Percentiles rank a stretch among this genome's conserved stretches.
Conservation (phyloP, 2,888 invertebrate genomes). For the Yponomeuta plumbellus region DNA sequence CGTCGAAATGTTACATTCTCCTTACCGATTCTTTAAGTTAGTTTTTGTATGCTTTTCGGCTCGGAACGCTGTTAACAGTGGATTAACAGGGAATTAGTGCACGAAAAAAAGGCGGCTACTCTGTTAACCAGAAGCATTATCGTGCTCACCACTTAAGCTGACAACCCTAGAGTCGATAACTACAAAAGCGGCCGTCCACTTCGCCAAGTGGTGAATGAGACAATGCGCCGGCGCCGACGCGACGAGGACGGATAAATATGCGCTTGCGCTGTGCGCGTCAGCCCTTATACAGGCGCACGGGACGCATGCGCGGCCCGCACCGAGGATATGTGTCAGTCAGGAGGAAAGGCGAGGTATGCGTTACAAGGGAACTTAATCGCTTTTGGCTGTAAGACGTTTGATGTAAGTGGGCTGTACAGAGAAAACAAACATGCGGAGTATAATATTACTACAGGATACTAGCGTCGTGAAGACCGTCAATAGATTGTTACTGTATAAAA, state of each 20-base stretch:
- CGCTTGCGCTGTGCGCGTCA: slow-evolving; percentile 37
- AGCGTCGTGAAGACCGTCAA: not conserved
- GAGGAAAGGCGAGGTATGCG: not conserved
- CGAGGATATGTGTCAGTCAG: slow-evolving; percentile 14
- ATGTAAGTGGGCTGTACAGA: too few relatives aligned
- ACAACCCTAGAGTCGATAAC: slow-evolving; percentile 37
- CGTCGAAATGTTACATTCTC: too few relatives aligned
- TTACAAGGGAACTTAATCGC: not conserved
- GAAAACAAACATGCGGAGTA: too few relatives aligned
- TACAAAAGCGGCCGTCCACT: slow-evolving; percentile 32
- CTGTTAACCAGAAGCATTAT: not conserved
- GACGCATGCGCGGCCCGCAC: slow-evolving; percentile 33
- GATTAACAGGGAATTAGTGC: too few relatives aligned
- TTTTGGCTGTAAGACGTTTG: not conserved
- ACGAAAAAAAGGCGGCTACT: too few relatives aligned
- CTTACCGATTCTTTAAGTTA: too few relatives aligned
- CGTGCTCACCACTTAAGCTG: not conserved
- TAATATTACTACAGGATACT: too few relatives aligned
- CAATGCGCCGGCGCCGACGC: slow-evolving; percentile 30
- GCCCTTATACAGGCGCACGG: slow-evolving; percentile 54
- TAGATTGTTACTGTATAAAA: not conserved
- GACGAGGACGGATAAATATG: slow-evolving; percentile 53
- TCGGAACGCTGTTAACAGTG: too few relatives aligned
- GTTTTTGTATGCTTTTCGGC: too few relatives aligned
- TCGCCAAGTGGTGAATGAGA: slow-evolving; percentile 39